phyloP scores from a whole-genome alignment of 2,888 invertebrate genomes.

The Volucella bombylans region DNA sequence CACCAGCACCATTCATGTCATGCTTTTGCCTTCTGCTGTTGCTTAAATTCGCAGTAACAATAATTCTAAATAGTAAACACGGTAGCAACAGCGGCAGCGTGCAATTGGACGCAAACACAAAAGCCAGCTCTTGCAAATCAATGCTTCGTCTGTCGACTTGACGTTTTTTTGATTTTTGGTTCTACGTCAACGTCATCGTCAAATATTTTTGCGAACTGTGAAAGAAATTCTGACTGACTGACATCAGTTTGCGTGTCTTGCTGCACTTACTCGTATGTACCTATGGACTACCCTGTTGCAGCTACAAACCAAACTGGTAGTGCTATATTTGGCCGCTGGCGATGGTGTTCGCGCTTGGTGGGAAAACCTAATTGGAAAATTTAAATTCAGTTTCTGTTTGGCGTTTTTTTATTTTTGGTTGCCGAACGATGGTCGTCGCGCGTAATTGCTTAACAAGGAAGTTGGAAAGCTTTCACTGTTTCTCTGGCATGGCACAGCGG shows the following conservation, averaged over 20 bases:
- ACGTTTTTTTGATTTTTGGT: conserved; percentile 12
- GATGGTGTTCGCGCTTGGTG: conserved; percentile 69
- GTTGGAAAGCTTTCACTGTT: conserved; percentile 69
- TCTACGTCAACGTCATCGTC: conserved; percentile 24
- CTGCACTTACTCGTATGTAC: conserved; percentile 46
- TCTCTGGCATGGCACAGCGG: conserved; percentile 43
- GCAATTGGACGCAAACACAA: conserved; percentile 62
- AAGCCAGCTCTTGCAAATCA: conserved; percentile 41
- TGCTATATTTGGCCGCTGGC: conserved; percentile 64
- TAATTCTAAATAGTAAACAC: conserved; percentile 67
- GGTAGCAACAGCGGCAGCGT: conserved; percentile 35
- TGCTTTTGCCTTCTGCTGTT: neutral
- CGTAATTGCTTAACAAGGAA: conserved; percentile 73
- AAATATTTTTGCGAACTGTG: conserved; percentile 34
- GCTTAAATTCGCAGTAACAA: conserved; percentile 53
- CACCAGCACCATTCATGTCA: no score
- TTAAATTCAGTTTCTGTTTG: conserved; percentile 70
- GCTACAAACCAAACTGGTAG: conserved; percentile 35
- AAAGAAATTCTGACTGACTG: conserved; percentile 53
- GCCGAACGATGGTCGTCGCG: conserved; percentile 52
- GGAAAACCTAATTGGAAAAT: conserved; percentile 73
- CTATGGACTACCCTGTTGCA: conserved; percentile 42
- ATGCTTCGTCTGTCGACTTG: conserved; percentile 33
- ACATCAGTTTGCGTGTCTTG: conserved; percentile 69
- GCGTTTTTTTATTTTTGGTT: conserved; percentile 11